Evolutionary conservation across 2,113 vertebrate genomes (phyloP).

Genomic region (Brachypteracias leptosomus): DNA sequence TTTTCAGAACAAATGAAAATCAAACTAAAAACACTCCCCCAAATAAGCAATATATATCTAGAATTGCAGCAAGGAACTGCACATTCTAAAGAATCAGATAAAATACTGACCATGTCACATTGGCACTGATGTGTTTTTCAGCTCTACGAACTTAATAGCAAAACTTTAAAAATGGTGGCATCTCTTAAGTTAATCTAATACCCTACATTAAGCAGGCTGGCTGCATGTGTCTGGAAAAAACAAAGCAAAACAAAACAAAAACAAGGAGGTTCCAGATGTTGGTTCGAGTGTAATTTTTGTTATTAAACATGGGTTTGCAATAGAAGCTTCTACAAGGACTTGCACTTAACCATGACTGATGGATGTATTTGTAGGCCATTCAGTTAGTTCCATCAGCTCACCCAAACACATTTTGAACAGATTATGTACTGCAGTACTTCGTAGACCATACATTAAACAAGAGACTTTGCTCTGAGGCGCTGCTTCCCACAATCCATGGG

Average conservation of each 20-base stretch:
- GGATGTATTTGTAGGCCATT: slow-evolving; percentile 65
- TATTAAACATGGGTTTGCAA: slow-evolving; percentile 68
- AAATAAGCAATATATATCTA: background rate
- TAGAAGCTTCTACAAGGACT: slow-evolving; percentile 77
- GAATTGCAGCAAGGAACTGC: slow-evolving; percentile 26
- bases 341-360: slow-evolving; percentile 77
- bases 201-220: slow-evolving; percentile 48
- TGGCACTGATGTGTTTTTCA: slow-evolving; percentile 36
- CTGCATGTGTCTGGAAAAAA: background rate
- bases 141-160: slow-evolving; percentile 27
- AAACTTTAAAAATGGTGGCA: slow-evolving; percentile 38
- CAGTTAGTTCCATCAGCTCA: slow-evolving; percentile 84
- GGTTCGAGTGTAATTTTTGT: slow-evolving; percentile 69
- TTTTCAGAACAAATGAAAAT: slow-evolving; percentile 23
- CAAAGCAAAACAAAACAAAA: background rate
- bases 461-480: slow-evolving; percentile 89
- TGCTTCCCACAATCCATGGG: slow-evolving; percentile 87
- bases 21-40: background rate
- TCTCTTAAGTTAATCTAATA: slow-evolving; percentile 36
- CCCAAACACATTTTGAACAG: slow-evolving; percentile 92
- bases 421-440: slow-evolving; percentile 87
- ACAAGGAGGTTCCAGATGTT: slow-evolving; percentile 57
- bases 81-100: slow-evolving; percentile 22
- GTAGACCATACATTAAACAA: slow-evolving; percentile 89
- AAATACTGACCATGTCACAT: slow-evolving; percentile 11